Evolutionary conservation across 2,113 vertebrate species (phyloP).

Genomic region (Anthoscopus minutus): DNA sequence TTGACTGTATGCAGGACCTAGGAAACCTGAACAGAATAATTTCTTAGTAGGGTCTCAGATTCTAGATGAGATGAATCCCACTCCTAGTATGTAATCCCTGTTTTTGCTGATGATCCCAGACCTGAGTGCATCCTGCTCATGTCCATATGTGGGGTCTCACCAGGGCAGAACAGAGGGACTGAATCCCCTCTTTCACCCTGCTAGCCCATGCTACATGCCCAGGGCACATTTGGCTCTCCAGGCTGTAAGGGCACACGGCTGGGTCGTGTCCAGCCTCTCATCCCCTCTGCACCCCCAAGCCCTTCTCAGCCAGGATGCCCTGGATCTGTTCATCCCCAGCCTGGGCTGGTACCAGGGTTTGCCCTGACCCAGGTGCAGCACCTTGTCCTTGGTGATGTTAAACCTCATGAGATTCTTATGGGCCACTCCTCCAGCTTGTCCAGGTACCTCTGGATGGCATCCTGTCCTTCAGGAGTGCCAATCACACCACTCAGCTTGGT

Average conservation of each 20-base stretch:
- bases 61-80: background rate
- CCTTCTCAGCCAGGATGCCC: background rate
- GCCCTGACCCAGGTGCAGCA: background rate
- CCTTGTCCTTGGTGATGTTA: background rate
- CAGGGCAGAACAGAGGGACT: background rate
- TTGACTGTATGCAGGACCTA: background rate
- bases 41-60: background rate
- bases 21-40: background rate
- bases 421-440: background rate
- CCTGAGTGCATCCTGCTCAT: background rate
- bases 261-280: background rate
- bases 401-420: background rate
- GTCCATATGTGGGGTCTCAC: background rate
- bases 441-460: background rate
- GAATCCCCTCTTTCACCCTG: background rate
- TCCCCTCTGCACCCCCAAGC: background rate
- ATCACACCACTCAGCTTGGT: background rate
- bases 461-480: rapidly evolving
- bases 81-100: background rate
- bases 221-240: background rate
- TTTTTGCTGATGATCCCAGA: background rate
- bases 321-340: background rate
- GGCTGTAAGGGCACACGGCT: background rate
- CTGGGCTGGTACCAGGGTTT: background rate
- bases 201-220: background rate